These are phyloP conservation scores for Macquaria ambigua DNA, from an alignment of 2,113 vertebrate species.

Conservation along the genomic window DNA sequence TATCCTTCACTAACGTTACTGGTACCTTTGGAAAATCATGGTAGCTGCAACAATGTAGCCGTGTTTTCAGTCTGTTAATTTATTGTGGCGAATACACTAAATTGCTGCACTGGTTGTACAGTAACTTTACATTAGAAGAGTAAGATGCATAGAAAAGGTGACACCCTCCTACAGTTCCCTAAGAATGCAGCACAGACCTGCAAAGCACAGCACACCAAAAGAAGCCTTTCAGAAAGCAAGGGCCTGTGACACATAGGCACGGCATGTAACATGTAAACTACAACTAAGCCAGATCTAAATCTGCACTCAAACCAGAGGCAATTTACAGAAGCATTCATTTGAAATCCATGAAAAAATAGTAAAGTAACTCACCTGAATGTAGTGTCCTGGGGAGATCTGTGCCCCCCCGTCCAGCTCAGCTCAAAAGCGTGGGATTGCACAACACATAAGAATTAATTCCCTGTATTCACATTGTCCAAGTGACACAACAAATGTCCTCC, in stretches of 20 bases:
- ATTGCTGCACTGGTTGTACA: not conserved
- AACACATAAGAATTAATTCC: constrained; percentile 70
- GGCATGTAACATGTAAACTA: constrained; percentile 71
- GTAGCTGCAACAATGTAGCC: not conserved
- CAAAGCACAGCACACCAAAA: constrained; percentile 62
- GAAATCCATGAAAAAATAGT: constrained; percentile 16
- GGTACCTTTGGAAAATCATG: not conserved
- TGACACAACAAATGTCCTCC: constrained; percentile 51
- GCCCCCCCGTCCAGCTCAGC: constrained; percentile 48
- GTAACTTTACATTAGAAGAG: not conserved
- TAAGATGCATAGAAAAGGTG: constrained; percentile 33
- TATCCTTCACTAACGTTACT: not conserved
- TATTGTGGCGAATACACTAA: not conserved
- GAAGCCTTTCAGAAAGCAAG: constrained; percentile 53
- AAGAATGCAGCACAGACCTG: constrained; percentile 70
- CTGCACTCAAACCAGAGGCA: not conserved
- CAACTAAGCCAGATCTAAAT: constrained; percentile 25
- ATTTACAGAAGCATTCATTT: not conserved
- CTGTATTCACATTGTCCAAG: constrained; percentile 63
- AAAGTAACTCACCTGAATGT: constrained; percentile 80
- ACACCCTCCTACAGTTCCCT: constrained; percentile 43
- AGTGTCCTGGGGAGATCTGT: constrained; percentile 58
- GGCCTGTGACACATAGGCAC: constrained; percentile 75
- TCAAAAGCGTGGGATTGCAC: constrained; percentile 78
- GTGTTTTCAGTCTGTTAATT: not conserved